Evolutionary conservation across 2,113 vertebrate genomes (phyloP), one percentile per base, ranked within the genome.

Genomic region (Equus quagga): DNA sequence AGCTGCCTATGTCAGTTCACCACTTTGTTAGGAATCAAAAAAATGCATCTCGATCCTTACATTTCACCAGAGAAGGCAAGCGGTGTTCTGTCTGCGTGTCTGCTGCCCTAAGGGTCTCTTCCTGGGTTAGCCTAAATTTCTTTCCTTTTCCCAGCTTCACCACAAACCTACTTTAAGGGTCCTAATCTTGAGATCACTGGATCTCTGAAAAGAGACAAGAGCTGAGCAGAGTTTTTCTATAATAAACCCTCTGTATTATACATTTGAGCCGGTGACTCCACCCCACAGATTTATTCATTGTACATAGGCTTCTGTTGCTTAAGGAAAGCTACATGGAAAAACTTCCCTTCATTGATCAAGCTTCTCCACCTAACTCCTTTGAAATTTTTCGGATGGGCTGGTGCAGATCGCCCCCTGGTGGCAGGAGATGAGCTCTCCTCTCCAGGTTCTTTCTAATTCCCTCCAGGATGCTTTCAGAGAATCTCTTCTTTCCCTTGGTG

Each of bases 321-420:
- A 36, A 18, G 58, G 49, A 75, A 80, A 89, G 83, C 21, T 23
- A 18, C 62, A 14, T 0, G 8, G 21, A 58, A 28, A 85, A 91
- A 81, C 12, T 65, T 33, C 5, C 13, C 46, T 94, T 3, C 41
- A 14, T 28, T 15, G 21, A 58, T 14, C 31, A 6, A 14, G 26
- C 24, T 49, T 36, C 23, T 58, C n/a, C 75, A 31, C 17, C 51
- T 2, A 1, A 10, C 24, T 0, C 2, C 58, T 46, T 0, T 1
- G 21, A 6, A 60, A 8, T 2, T 28, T 44, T 46, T 69, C 26
- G 1, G 8, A 41, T 60, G 85, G 51, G 62, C 67, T 82, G 72
- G 97, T 80, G 76, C 82, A 11, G 76, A 21, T 72, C 44, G 73
- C 91, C 93, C 89, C 91, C 97, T 97, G 78, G 93, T 70, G 97